Conservation (phyloP, 2,113 vertebrate species). For the Eptesicus fuscus region DNA sequence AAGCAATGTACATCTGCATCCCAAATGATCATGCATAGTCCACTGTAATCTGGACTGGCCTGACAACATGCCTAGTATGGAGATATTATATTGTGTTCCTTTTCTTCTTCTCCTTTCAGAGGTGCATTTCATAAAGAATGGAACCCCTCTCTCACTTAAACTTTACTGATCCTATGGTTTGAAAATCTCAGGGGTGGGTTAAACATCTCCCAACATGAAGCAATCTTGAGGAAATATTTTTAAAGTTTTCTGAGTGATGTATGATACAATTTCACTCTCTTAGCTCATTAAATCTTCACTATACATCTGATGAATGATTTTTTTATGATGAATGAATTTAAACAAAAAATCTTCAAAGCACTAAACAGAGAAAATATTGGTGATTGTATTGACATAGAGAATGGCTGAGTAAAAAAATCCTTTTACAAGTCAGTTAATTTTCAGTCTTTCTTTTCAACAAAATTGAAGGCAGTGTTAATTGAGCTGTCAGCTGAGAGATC, state of each 20-base stretch:
- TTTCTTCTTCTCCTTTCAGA: background rate
- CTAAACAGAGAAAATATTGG: background rate
- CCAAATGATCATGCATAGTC: background rate
- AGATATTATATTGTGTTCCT: rapidly evolving
- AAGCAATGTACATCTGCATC: background rate
- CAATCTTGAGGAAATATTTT: background rate
- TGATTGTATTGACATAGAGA: background rate
- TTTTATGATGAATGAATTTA: background rate
- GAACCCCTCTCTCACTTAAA: background rate
- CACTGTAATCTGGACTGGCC: background rate
- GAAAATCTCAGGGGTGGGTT: background rate
- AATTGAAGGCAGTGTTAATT: slow-evolving; percentile 34
- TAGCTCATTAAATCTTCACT: background rate
- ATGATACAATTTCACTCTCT: background rate
- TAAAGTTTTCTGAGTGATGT: background rate
- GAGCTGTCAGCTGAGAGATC: slow-evolving; percentile 32
- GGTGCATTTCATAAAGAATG: background rate
- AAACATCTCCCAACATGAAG: background rate
- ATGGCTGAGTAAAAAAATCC: background rate
- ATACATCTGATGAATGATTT: background rate
- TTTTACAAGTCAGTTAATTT: slow-evolving; percentile 15
- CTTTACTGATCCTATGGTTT: background rate
- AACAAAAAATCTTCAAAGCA: background rate
- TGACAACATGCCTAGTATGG: background rate
- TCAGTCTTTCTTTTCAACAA: slow-evolving; percentile 33